Conservation (phyloP, 2,113 vertebrate species). For the Neomonachus schauinslandi region DNA sequence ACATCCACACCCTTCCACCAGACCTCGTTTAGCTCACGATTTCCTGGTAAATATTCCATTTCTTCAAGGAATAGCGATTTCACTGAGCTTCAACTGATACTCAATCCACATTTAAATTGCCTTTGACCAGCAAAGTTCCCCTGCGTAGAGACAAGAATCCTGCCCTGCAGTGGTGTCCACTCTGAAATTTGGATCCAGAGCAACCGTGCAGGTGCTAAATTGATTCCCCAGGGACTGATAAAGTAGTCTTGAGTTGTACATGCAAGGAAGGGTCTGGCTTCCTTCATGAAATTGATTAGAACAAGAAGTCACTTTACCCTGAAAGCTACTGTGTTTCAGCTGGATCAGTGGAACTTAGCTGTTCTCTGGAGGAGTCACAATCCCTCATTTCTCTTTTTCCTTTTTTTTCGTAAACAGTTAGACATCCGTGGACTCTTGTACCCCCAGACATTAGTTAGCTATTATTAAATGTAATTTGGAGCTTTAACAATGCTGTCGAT, state of each 20-base stretch:
- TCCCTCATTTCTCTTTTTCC: slow-evolving; percentile 46
- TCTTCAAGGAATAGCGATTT: slow-evolving; percentile 63
- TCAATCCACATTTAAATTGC: slow-evolving; percentile 73
- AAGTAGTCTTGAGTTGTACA: not conserved
- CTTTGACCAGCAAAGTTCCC: slow-evolving; percentile 75
- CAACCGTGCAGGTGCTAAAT: slow-evolving; percentile 69
- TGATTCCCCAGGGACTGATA: slow-evolving; percentile 69
- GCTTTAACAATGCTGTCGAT: slow-evolving; percentile 80
- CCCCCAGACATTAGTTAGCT: slow-evolving; percentile 72
- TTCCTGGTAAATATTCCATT: slow-evolving; percentile 46
- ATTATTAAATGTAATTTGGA: slow-evolving; percentile 83
- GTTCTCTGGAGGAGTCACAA: slow-evolving; percentile 63
- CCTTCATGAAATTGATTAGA: slow-evolving; percentile 41
- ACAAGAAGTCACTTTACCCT: slow-evolving; percentile 44
- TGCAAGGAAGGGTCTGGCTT: rapidly evolving
- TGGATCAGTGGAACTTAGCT: slow-evolving; percentile 65
- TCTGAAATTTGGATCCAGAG: slow-evolving; percentile 65
- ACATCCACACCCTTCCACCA: not conserved
- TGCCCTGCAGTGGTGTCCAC: slow-evolving; percentile 75
- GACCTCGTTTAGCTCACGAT: slow-evolving; percentile 24
- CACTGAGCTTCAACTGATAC: slow-evolving; percentile 72
- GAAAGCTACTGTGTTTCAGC: slow-evolving; percentile 56
- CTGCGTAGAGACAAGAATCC: slow-evolving; percentile 78
- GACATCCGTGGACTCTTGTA: slow-evolving; percentile 44
- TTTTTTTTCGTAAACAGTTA: slow-evolving; percentile 57